Evolutionary conservation across 2,113 vertebrate genomes (phyloP).

Genomic region (Isichthys henryi): DNA sequence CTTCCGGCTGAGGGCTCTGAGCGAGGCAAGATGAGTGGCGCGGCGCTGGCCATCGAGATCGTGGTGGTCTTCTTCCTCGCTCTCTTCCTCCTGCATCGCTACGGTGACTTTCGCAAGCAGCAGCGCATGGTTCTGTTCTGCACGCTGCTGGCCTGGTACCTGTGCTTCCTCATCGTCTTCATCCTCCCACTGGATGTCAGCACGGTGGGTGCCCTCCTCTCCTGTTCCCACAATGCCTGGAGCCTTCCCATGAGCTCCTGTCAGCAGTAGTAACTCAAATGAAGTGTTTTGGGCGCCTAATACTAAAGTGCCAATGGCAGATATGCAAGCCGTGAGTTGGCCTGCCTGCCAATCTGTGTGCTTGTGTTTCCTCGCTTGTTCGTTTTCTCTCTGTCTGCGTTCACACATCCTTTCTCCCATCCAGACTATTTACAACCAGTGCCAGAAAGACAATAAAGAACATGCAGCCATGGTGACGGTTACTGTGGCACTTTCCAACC

Average conservation of each 20-base stretch:
- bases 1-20: background rate
- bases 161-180: conserved; percentile 96
- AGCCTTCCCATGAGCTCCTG: background rate
- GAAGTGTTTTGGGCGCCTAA: background rate
- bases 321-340: background rate
- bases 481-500: conserved; percentile 37
- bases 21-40: conserved; percentile 74
- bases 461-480: conserved; percentile 16
- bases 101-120: conserved; percentile 93
- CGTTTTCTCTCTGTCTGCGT: background rate
- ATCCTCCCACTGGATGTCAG: conserved; percentile 92
- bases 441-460: conserved; percentile 42
- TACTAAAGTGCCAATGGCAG: background rate
- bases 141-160: conserved; percentile 92
- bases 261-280: background rate
- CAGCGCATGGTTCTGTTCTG: conserved; percentile 89
- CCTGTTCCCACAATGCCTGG: background rate
- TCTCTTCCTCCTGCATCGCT: conserved; percentile 86
- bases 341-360: background rate
- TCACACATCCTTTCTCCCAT: conserved; percentile 10
- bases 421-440: conserved; percentile 68
- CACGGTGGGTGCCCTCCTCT: conserved; percentile 68
- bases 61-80: conserved; percentile 94
- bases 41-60: conserved; percentile 82
- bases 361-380: background rate